Conservation (phyloP, 2,888 invertebrate species). For the Leptodirus hochenwartii region DNA sequence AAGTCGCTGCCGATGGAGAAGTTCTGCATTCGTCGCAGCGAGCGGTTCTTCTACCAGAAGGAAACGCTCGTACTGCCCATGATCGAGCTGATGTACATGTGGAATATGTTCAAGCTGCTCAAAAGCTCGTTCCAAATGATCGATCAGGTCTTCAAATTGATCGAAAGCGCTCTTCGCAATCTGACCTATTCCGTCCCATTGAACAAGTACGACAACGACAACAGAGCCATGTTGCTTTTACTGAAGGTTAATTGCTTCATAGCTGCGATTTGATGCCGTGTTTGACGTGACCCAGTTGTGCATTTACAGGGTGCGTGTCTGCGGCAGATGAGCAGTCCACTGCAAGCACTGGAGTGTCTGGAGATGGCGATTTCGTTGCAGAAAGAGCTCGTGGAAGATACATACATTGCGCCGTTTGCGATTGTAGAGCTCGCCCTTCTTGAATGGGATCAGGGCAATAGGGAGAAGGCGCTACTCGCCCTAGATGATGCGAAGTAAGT, state of each 20-base stretch:
- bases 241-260: no score
- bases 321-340: conserved; percentile 54
- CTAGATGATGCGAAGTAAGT: conserved; percentile 71
- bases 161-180: conserved; percentile 31
- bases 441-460: conserved; percentile 49
- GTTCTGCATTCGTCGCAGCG: conserved; percentile 75
- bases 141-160: conserved; percentile 41
- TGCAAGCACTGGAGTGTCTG: conserved; percentile 60
- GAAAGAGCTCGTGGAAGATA: conserved; percentile 61
- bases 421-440: conserved; percentile 72
- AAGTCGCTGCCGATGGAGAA: conserved; percentile 96
- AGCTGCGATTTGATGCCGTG: no score
- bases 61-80: conserved; percentile 61
- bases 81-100: conserved; percentile 75
- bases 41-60: conserved; percentile 58
- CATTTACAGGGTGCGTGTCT: conserved; percentile 79
- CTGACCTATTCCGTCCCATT: conserved; percentile 20
- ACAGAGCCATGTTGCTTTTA: conserved; percentile 53
- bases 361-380: conserved; percentile 41
- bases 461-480: conserved; percentile 45
- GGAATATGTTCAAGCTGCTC: conserved; percentile 80
- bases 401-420: conserved; percentile 71
- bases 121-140: conserved; percentile 47
- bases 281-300: no score
- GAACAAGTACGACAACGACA: conserved; percentile 43